Base-by-base conservation (phyloP, 2,797 vertebrate genomes). In the Gambusia yucatana region DNA sequence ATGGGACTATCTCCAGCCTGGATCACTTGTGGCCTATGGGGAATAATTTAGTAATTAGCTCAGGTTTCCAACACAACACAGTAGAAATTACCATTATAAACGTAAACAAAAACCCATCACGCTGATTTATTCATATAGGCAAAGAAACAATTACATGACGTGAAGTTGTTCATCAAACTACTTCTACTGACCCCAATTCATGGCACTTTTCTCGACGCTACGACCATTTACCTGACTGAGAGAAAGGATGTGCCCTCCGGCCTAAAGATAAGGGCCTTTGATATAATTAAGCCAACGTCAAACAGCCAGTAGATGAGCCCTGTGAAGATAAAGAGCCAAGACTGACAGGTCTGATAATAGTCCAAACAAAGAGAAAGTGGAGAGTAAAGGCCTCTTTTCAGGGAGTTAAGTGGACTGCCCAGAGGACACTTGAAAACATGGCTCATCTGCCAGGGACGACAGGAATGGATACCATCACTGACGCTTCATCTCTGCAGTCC, bases 331-430 rank as follows among this genome's bases (percentile, higher is more conserved):
- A 89, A 92, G 87, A 86, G 87, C 77, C 88, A 78, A 78, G 91
- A 92, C 89, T 92, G 94, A 93, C 94, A 93, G 92, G 83, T 91
- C 91, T 92, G 90, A 93, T 94, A 93, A 91, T 89, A 78, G 88
- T 86, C 87, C 90, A 94, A 92, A 95, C 91, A 93, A 94, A 95
- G 93, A 89, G 94, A 95, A 95, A 95, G 95, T 95, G 91, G 86
- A 93, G 93, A 93, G 94, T 94, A 93, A 94, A 93, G 89, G 91
- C 88, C 92, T 81, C 90, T 92, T 94, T 93, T 93, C 90, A 94
- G 87, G 77, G 83, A 88, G 87, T 92, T 93, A 94, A 94, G 94
- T 94, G 92, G 92, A 91, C 91, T 91, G 92, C 89, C 93, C 91
- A 88, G 86, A 94, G 91, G 93, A 93, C 87, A 81, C 90, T 88